These are phyloP conservation scores for Ceraclea dissimilis DNA, from an alignment of 2,888 invertebrate genomes.

Conservation along the genomic window DNA sequence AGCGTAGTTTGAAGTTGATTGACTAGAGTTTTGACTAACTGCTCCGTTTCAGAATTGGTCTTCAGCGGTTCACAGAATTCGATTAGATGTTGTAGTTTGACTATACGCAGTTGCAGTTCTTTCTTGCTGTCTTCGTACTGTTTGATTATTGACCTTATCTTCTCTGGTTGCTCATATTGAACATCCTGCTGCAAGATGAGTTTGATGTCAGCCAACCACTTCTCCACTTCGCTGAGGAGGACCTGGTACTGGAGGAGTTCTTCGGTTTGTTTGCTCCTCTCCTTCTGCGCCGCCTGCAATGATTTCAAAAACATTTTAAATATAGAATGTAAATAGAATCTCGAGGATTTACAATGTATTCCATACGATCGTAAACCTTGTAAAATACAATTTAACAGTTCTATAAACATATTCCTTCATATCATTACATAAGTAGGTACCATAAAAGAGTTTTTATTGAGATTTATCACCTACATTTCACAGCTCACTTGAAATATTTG, in stretches of 20 bases:
- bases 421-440: too few relatives aligned
- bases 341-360: neutral
- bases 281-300: slow-evolving; percentile 43
- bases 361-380: neutral
- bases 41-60: slow-evolving; percentile 40
- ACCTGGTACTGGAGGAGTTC: slow-evolving; percentile 42
- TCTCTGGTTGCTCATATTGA: slow-evolving; percentile 27
- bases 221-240: slow-evolving; percentile 47
- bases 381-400: too few relatives aligned
- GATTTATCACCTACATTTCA: too few relatives aligned
- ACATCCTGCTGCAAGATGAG: slow-evolving; percentile 30
- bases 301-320: neutral
- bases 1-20: slow-evolving; percentile 51
- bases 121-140: slow-evolving; percentile 32
- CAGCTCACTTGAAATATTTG: too few relatives aligned
- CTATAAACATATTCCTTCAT: too few relatives aligned
- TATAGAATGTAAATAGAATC: neutral
- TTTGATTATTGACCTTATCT: slow-evolving; percentile 32
- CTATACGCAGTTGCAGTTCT: slow-evolving; percentile 42
- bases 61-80: slow-evolving; percentile 42
- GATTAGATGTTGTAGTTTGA: slow-evolving; percentile 40
- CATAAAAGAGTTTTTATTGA: too few relatives aligned
- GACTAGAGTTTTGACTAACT: slow-evolving; percentile 41
- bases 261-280: slow-evolving; percentile 37
- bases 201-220: slow-evolving; percentile 45